These are phyloP conservation scores for Cryptus viduatorius DNA, from an alignment of 2,888 invertebrate species.

Conservation along the genomic window DNA sequence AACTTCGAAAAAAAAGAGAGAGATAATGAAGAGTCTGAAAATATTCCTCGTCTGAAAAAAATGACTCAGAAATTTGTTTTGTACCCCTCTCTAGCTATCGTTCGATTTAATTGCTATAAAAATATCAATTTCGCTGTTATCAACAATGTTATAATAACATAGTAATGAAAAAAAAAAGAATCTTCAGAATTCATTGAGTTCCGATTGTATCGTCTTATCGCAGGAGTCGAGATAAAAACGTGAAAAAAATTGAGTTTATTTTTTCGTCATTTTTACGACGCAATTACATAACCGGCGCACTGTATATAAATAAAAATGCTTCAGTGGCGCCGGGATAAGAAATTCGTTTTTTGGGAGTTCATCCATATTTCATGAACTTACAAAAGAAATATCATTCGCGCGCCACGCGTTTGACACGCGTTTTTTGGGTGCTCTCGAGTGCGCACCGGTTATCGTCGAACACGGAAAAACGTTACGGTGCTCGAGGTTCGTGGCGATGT, in stretches of 20 bases:
- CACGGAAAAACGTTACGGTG: background rate
- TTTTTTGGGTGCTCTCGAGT: background rate
- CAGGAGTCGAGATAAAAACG: background rate
- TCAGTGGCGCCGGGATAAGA: background rate
- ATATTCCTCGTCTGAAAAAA: background rate
- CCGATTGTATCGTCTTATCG: conserved; percentile 1
- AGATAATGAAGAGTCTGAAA: background rate
- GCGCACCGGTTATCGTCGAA: background rate
- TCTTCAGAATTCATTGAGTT: background rate
- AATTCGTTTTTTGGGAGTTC: background rate
- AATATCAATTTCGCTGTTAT: background rate
- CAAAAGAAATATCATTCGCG: conserved; percentile 5
- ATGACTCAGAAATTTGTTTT: background rate
- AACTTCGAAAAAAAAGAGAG: background rate
- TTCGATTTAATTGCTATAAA: background rate
- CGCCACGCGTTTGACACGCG: conserved; percentile 8
- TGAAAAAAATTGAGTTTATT: background rate
- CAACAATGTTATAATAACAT: background rate
- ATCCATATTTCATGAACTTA: background rate
- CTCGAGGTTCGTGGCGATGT: background rate
- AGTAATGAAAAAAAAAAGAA: background rate
- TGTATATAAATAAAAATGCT: background rate
- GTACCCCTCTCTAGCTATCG: background rate
- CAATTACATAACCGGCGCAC: background rate
- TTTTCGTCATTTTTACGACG: background rate